phyloP scores from a whole-genome alignment of 2,888 invertebrate genomes.

The Teinopalpus imperialis region DNA sequence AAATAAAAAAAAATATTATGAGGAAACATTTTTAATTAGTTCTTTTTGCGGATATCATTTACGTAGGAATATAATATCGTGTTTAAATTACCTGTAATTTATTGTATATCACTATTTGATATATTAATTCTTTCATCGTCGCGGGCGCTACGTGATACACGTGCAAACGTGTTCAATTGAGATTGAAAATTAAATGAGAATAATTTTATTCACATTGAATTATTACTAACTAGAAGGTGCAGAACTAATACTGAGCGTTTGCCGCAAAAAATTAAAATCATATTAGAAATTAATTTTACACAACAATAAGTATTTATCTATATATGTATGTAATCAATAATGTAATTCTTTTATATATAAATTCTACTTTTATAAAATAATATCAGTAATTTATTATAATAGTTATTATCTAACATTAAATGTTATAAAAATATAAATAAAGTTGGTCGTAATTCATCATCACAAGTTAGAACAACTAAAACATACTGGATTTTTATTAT shows the following conservation, averaged over 20 bases:
- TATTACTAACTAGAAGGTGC: conserved; percentile 6
- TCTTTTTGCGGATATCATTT: conserved; percentile 9
- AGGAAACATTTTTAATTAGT: conserved; percentile 3
- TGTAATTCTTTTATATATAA: too few species aligned
- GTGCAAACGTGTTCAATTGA: conserved; percentile 21
- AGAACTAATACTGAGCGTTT: neutral
- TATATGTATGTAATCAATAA: too few species aligned
- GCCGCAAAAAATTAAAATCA: too few species aligned
- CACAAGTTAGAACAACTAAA: too few species aligned
- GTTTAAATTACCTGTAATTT: conserved; percentile 21
- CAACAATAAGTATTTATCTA: too few species aligned
- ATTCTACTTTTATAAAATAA: too few species aligned
- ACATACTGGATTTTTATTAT: too few species aligned
- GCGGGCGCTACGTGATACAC: conserved; percentile 19
- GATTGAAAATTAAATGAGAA: conserved; percentile 24
- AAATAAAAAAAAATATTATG: neutral
- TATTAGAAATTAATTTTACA: too few species aligned
- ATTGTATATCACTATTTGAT: conserved; percentile 14
- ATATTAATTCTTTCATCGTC: conserved; percentile 22
- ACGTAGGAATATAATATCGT: conserved; percentile 10
- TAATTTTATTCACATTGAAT: conserved; percentile 17
- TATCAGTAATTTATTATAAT: too few species aligned
- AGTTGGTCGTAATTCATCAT: too few species aligned
- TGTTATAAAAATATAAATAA: too few species aligned
- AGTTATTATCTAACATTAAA: too few species aligned